Evolutionary conservation across 2,797 vertebrate genomes (phyloP).

Genomic region (Sardinella longiceps): DNA sequence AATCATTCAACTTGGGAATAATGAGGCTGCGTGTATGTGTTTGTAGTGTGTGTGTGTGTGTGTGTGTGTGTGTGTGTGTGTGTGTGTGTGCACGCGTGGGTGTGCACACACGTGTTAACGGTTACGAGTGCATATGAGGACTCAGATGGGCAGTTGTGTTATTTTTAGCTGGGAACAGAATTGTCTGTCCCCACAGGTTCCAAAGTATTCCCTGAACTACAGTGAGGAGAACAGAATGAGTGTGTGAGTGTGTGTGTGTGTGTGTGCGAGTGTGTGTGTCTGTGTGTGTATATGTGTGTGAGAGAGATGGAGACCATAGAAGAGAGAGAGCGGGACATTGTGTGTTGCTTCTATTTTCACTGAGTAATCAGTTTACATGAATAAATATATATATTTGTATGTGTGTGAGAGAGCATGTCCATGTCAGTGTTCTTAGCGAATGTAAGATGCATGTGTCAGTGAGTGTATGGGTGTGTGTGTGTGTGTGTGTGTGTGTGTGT

Average conservation of each 20-base stretch:
- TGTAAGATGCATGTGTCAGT: no score
- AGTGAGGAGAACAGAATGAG: neutral
- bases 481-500: conserved; percentile 6
- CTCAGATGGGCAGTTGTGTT: conserved; percentile 57
- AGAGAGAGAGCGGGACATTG: neutral
- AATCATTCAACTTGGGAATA: neutral
- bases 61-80: neutral
- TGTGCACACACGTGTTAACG: neutral
- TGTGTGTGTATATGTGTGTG: neutral
- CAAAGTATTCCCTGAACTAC: neutral
- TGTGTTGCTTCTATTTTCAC: no score
- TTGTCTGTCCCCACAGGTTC: neutral
- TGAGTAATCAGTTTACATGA: no score
- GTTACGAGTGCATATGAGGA: neutral
- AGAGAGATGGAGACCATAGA: no score
- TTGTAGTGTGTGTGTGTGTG: neutral
- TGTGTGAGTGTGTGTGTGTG: conserved; percentile 13
- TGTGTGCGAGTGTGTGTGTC: neutral
- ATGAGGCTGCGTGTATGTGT: neutral
- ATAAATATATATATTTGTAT: no score
- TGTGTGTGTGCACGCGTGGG: neutral
- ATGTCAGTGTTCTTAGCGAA: no score
- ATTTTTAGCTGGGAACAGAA: conserved; percentile 67
- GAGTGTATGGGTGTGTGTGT: neutral
- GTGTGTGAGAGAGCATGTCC: no score